These are phyloP conservation scores for Clarias pachynema DNA, from an alignment of 2,797 vertebrate genomes.

Conservation along the genomic window DNA sequence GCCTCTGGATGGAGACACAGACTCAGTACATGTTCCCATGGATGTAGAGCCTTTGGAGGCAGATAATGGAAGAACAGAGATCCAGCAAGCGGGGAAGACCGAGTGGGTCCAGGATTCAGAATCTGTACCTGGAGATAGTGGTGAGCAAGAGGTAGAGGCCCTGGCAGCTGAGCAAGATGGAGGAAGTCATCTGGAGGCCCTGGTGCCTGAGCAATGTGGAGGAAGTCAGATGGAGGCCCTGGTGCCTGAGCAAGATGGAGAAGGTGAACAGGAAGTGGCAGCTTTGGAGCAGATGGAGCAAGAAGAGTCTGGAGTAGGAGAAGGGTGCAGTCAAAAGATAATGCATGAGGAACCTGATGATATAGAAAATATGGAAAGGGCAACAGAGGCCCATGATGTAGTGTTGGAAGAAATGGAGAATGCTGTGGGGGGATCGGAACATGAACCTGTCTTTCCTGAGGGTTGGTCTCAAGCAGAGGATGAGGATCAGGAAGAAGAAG, in stretches of 20 bases:
- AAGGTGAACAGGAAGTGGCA: constrained; percentile 7
- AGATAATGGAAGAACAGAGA: neutral
- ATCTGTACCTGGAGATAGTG: neutral
- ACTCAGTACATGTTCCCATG: constrained; percentile 64
- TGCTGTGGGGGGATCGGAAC: neutral
- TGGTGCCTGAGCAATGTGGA: neutral
- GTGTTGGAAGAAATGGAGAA: constrained; percentile 38
- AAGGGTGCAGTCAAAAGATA: constrained; percentile 18
- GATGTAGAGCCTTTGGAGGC: constrained; percentile 22
- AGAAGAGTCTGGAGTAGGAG: constrained; percentile 56
- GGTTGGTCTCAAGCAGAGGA: constrained; percentile 40
- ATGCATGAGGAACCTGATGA: constrained; percentile 8
- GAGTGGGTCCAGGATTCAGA: neutral
- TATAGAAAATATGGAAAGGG: constrained; percentile 34
- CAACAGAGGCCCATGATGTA: constrained; percentile 53
- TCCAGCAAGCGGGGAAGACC: constrained; percentile 29
- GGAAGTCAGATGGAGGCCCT: constrained; percentile 46
- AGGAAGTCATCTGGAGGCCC: constrained; percentile 45
- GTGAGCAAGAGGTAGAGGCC: neutral
- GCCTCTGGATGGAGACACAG: constrained; percentile 67
- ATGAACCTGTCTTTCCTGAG: neutral
- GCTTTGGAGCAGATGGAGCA: constrained; percentile 57
- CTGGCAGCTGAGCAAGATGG: neutral
- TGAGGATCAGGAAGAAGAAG: constrained; percentile 42
- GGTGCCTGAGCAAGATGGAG: neutral